These are phyloP conservation scores for Pangasianodon hypophthalmus DNA, from an alignment of 2,113 vertebrate species.

Conservation along the genomic window DNA sequence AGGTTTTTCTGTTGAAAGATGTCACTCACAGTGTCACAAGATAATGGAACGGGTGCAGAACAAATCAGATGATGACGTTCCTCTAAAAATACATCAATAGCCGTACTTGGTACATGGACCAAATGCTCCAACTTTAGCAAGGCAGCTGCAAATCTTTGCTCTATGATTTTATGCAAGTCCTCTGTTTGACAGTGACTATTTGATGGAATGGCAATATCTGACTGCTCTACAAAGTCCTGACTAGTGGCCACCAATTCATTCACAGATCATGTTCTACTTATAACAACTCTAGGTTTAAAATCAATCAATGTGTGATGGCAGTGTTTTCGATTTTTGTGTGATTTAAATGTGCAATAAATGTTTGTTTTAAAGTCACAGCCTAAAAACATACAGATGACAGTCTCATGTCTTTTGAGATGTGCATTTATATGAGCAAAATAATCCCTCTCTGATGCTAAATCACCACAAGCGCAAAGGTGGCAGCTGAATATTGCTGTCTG, in stretches of 20 bases:
- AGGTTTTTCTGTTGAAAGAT: too few relatives aligned
- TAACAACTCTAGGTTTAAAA: too few relatives aligned
- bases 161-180: not conserved
- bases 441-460: too few relatives aligned
- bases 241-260: too few relatives aligned
- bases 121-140: constrained; percentile 48
- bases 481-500: too few relatives aligned
- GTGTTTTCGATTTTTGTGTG: constrained; percentile 53
- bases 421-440: too few relatives aligned
- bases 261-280: too few relatives aligned
- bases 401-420: too few relatives aligned
- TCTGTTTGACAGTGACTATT: not conserved
- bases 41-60: too few relatives aligned
- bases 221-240: not conserved
- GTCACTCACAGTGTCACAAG: too few relatives aligned
- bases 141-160: constrained; percentile 31
- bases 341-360: constrained; percentile 20
- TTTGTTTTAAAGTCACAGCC: constrained; percentile 45
- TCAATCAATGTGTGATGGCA: constrained; percentile 39
- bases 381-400: too few relatives aligned
- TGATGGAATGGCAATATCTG: constrained; percentile 18
- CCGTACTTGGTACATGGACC: constrained; percentile 38
- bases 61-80: not conserved
- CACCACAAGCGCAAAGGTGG: too few relatives aligned
- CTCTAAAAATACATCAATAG: constrained; percentile 41